Evolutionary conservation across 2,888 invertebrate genomes (phyloP), one percentile per base, ranked within the genome.

Genomic region (Xanthorhoe designata): DNA sequence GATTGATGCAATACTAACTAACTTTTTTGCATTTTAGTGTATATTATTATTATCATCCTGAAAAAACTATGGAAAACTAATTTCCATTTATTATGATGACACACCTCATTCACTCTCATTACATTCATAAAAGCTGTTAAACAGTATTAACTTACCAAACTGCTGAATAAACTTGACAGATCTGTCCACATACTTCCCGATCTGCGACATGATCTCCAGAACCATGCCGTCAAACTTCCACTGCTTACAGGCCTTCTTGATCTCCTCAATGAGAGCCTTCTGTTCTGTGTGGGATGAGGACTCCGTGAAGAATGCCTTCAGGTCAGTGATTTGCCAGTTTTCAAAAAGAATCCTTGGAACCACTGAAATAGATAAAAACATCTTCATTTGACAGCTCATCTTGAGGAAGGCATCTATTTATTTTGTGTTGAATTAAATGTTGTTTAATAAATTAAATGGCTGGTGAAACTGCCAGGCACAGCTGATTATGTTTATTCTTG

Each of bases 261-360:
- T 94, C 55, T 95, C 93, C 45, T 95, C 94, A 18, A 95, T 95
- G 13, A 98, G 94, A 58, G 96, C 95, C 60, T 94, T 94, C 71
- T 96, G 95, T 78, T 96, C 96, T 0, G 95, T 94, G 71, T 95
- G 95, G 5, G 95, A 93, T 50, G 95, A 94, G 65, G 93, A 89
- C 69, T 96, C 95, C 58, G 94, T 94, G 63, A 98, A 95, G 68
- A 99, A 91, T 3, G 94, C 92, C 66, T 96, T 94, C 64, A 97
- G 96, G 78, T 98, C 97, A n/a, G 95, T 92, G 10, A 94, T 93
- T 32, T 95, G 94, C 96, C 98, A 99, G 61, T 96, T 95, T 78
- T 99, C 98, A 86, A 99, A 98, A 19, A 99, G 86, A 45, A 99
- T 92, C 77, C 99, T 94, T 15, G 99, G 99, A 24, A 98, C 94